Evolutionary conservation across 1,140 invertebrate genomes (phyloP).

Genomic region (Trigoniulus corallinus): DNA sequence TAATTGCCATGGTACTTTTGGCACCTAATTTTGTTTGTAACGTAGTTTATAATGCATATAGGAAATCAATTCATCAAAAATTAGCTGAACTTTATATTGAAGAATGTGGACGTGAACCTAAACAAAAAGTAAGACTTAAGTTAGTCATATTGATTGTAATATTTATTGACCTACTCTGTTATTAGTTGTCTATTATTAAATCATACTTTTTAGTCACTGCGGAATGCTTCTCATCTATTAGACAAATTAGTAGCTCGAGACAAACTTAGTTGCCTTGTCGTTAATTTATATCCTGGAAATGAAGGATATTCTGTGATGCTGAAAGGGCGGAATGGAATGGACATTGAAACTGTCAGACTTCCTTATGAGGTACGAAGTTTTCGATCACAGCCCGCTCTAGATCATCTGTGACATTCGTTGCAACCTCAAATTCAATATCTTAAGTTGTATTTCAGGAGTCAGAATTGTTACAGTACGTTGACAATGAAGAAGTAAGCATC

Average conservation of each 20-base stretch:
- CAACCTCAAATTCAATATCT: slow-evolving; percentile 2
- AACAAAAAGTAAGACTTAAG: slow-evolving; percentile 4
- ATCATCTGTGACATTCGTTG: neutral
- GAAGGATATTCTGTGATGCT: slow-evolving; percentile 77
- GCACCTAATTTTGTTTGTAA: neutral
- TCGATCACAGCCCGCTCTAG: neutral
- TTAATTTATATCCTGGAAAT: slow-evolving; percentile 78
- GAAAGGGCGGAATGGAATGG: slow-evolving; percentile 33
- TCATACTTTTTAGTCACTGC: slow-evolving; percentile 29
- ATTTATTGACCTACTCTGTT: neutral
- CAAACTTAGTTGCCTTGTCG: slow-evolving; percentile 67
- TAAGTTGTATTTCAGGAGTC: slow-evolving; percentile 18
- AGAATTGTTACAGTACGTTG: slow-evolving; percentile 27
- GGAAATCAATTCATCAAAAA: slow-evolving; percentile 10
- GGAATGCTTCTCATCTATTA: slow-evolving; percentile 58
- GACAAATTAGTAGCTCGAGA: slow-evolving; percentile 67
- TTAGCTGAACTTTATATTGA: slow-evolving; percentile 5
- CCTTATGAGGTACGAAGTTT: slow-evolving; percentile 30
- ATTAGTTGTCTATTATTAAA: slow-evolving; percentile 2
- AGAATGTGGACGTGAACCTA: neutral
- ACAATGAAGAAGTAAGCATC: slow-evolving; percentile 24
- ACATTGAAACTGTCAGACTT: slow-evolving; percentile 30
- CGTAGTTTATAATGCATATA: too few relatives aligned
- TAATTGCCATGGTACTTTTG: slow-evolving; percentile 1
- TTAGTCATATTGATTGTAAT: neutral